Percentiles rank a stretch among this genome's conserved stretches.
phyloP scores from a whole-genome alignment of 2,888 invertebrate species.

The Hypselothyrea guttata region DNA sequence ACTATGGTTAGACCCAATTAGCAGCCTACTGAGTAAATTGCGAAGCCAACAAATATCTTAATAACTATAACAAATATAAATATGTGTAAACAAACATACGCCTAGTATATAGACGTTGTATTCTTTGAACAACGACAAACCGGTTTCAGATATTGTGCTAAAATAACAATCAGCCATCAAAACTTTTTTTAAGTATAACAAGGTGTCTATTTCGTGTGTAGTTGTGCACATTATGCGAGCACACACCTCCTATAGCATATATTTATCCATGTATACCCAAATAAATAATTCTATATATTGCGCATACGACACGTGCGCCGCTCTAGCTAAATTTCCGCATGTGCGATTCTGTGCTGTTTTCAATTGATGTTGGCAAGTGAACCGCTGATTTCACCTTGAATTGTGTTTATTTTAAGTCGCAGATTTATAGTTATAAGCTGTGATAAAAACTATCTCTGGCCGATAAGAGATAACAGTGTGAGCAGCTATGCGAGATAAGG shows the following conservation, averaged over 20 bases:
- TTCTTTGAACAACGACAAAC: conserved; percentile 26
- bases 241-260: conserved; percentile 58
- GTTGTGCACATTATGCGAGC: conserved; percentile 3
- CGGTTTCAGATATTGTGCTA: conserved; percentile 31
- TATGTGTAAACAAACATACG: conserved; percentile 3
- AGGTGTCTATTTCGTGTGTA: conserved; percentile 1
- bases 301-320: conserved; percentile 11
- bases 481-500: neutral
- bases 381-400: conserved; percentile 25
- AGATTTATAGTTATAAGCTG: conserved; percentile 5
- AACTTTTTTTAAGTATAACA: conserved; percentile 26
- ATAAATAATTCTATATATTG: conserved; percentile 1
- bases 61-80: conserved; percentile 7
- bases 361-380: conserved; percentile 8
- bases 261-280: conserved; percentile 14
- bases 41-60: conserved; percentile 12
- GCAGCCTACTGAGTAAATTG: conserved; percentile 4
- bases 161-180: conserved; percentile 54
- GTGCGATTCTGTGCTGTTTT: conserved; percentile 13
- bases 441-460: conserved; percentile 29
- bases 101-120: neutral
- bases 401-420: conserved; percentile 5
- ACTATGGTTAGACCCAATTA: conserved; percentile 4
- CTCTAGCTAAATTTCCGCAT: conserved; percentile 20
- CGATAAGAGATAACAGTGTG: conserved; percentile 37